Evolutionary conservation across 2,797 vertebrate genomes (phyloP).

Genomic region (Argya squamiceps): DNA sequence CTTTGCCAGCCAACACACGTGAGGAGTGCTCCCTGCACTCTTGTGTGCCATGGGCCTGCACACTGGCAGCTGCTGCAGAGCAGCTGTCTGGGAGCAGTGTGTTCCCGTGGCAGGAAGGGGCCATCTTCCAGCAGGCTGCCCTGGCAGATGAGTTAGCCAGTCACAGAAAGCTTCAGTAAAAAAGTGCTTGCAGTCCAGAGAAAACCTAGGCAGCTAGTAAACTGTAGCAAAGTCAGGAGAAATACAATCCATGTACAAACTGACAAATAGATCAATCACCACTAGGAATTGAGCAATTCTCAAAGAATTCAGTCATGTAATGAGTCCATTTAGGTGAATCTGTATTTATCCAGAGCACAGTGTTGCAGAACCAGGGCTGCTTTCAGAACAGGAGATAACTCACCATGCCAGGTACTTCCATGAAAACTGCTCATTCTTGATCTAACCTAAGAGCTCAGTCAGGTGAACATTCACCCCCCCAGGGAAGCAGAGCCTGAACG

Average conservation of each 20-base stretch:
- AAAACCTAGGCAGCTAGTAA: background rate
- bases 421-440: background rate
- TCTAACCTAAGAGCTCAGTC: background rate
- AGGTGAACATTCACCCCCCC: background rate
- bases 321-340: background rate
- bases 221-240: background rate
- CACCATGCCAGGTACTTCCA: background rate
- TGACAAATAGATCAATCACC: background rate
- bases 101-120: background rate
- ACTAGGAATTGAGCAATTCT: background rate
- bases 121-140: background rate
- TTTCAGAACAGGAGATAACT: background rate
- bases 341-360: background rate
- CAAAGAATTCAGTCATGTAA: background rate
- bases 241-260: fast-evolving
- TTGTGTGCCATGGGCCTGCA: fast-evolving
- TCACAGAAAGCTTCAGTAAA: background rate
- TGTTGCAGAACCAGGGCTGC: background rate
- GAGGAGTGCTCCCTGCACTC: background rate
- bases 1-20: background rate
- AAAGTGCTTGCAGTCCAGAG: background rate
- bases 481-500: background rate
- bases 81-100: background rate
- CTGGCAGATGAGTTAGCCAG: background rate
- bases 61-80: background rate